Evolutionary conservation across 1,140 invertebrate genomes (phyloP).

Genomic region (Olivierus martensii): DNA sequence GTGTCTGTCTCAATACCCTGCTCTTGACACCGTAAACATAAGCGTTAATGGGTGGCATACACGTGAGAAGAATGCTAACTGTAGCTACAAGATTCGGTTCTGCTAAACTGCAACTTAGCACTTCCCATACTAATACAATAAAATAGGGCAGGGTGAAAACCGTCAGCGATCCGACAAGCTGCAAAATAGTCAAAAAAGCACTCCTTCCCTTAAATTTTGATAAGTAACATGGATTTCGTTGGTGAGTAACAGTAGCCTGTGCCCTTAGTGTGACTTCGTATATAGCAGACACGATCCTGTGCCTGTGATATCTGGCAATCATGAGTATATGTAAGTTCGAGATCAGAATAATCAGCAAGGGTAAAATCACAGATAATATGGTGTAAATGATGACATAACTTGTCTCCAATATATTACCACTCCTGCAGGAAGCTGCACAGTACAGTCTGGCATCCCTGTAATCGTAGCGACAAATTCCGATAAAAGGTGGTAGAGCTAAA

Average conservation of each 20-base stretch:
- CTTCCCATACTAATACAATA: conserved; percentile 51
- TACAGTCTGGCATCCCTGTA: conserved; percentile 42
- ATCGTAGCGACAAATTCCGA: conserved; percentile 34
- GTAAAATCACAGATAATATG: conserved; percentile 46
- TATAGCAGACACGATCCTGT: conserved; percentile 66
- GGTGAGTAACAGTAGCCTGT: conserved; percentile 66
- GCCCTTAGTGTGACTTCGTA: conserved; percentile 68
- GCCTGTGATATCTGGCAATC: conserved; percentile 63
- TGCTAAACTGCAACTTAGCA: conserved; percentile 21
- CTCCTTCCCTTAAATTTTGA: conserved; percentile 35
- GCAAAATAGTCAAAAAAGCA: conserved; percentile 51
- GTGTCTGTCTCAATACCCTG: conserved; percentile 45
- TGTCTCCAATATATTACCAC: conserved; percentile 37
- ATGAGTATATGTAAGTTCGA: conserved; percentile 53
- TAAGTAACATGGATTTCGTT: conserved; percentile 50
- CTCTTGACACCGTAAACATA: conserved; percentile 62
- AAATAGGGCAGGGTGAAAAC: conserved; percentile 59
- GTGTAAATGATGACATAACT: conserved; percentile 47
- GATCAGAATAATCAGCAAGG: conserved; percentile 48
- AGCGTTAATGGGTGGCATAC: conserved; percentile 53
- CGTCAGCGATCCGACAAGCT: conserved; percentile 52
- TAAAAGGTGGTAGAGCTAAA: conserved; percentile 27
- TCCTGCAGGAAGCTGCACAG: conserved; percentile 49
- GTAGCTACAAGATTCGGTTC: conserved; percentile 37
- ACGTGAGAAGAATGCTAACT: conserved; percentile 45